Base-by-base conservation (phyloP, 2,797 vertebrate species). In the Halcyon smyrnensis region DNA sequence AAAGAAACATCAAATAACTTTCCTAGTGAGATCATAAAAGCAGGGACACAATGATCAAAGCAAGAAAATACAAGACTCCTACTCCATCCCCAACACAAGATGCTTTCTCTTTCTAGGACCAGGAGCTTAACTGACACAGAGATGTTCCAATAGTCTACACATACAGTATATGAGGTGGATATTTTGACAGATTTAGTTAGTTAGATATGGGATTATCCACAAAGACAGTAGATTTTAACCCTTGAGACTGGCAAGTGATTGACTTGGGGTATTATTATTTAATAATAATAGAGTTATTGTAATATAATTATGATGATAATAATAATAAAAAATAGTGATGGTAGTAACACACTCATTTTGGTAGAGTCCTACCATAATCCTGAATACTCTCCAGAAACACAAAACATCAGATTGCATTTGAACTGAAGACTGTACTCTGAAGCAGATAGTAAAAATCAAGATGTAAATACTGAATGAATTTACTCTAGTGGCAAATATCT, bases 1-100 rank as follows among this genome's bases (percentile, higher is more conserved):
- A 82, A 57, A 77, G 86, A 89, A 85, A 53, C 64, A 75, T 89
- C 94, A 80, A 77, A 30, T 50, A 67, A 64, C 75, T 89, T 65
- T 64, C 82, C 87, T 65, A 59, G 60, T 62, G 71, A 83, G 56
- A 93, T 76, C 43, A 79, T 67, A 65, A 88, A 94, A 84, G 70
- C 74, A 76, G 90, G 73, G 45, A 21, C 25, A 54, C 1, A 2
- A 30, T 76, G 88, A 93, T 93, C 77, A 92, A 90, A 97, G 81
- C 25, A 69, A 54, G 51, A 79, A 73, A 84, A 91, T 11, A 28
- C 59, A 89, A 51, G 67, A 80, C 16, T 19, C 67, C 59, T 68
- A 65, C 37, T 76, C 46, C 27, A 65, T 75, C 83, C 15, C 63
- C 89, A 46, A 37, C 37, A 59, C 11, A 74, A 84, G n/a, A 18